Percentiles rank a stretch among this genome's conserved stretches.
phyloP scores from a whole-genome alignment of 2,113 vertebrate species.

The Tragelaphus buxtoni region DNA sequence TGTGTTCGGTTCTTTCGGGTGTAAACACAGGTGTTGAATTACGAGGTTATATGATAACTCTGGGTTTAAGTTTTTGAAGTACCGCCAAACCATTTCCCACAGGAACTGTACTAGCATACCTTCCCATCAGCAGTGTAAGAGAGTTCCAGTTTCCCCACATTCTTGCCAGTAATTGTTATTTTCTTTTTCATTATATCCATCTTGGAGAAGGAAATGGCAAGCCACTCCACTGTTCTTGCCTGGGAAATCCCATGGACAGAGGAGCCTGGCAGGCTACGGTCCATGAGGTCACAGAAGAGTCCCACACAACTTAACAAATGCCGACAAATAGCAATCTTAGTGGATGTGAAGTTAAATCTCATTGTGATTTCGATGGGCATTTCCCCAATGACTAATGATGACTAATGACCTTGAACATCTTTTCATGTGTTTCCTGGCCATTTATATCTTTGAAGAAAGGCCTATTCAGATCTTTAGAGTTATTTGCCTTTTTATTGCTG shows the following conservation, averaged over 20 bases:
- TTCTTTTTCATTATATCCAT: not conserved
- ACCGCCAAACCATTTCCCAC: not conserved
- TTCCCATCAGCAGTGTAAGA: not conserved
- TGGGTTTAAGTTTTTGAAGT: not conserved
- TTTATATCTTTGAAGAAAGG: not conserved
- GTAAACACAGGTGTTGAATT: not conserved
- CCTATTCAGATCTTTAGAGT: not conserved
- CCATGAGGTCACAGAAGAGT: not conserved
- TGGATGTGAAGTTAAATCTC: not conserved
- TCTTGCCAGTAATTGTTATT: not conserved
- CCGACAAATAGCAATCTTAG: not conserved
- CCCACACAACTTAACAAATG: not conserved
- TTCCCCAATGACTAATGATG: not conserved
- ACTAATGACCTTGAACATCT: not conserved
- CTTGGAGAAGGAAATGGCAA: not conserved
- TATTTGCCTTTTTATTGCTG: not conserved
- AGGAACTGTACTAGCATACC: rapidly evolving
- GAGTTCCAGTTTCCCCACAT: not conserved
- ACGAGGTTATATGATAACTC: not conserved
- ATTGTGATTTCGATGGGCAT: not conserved
- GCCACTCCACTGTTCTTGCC: not conserved
- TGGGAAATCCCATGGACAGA: not conserved
- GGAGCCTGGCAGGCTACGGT: not conserved
- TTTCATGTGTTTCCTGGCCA: not conserved
- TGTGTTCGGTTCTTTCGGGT: not conserved